Conservation (phyloP, 2,888 invertebrate species). For the Gisinianus flammeolus region DNA sequence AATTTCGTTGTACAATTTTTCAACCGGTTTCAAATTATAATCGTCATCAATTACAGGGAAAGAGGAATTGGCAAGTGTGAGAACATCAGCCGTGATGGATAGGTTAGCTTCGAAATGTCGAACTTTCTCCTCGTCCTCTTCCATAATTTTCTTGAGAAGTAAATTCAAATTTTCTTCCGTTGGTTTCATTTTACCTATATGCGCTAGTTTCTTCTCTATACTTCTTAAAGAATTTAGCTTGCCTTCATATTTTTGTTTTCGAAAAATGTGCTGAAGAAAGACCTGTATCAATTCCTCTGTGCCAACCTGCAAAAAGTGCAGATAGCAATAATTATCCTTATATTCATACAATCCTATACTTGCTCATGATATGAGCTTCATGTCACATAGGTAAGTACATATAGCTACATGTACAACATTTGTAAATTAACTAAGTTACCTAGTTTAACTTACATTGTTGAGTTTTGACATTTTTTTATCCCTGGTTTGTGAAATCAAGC, state of each 20-base stretch:
- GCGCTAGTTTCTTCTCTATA: background rate
- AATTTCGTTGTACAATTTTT: background rate
- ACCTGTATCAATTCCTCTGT: background rate
- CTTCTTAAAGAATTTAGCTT: background rate
- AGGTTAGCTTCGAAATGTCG: background rate
- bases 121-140: background rate
- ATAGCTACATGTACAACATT: no score
- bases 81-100: background rate
- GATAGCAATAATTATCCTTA: no score
- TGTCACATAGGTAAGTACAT: no score
- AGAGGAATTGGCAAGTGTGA: background rate
- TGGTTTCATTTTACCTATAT: background rate
- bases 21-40: background rate
- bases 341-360: no score
- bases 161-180: background rate
- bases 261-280: background rate
- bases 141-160: background rate
- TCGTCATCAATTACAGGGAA: constrained; percentile 24
- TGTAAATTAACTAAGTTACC: no score
- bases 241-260: background rate
- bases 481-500: constrained; percentile 13
- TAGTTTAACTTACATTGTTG: no score
- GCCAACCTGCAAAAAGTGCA: background rate
- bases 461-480: background rate
- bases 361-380: no score